These are phyloP conservation scores for Labia minor DNA, from an alignment of 2,888 invertebrate species.

Conservation along the genomic window DNA sequence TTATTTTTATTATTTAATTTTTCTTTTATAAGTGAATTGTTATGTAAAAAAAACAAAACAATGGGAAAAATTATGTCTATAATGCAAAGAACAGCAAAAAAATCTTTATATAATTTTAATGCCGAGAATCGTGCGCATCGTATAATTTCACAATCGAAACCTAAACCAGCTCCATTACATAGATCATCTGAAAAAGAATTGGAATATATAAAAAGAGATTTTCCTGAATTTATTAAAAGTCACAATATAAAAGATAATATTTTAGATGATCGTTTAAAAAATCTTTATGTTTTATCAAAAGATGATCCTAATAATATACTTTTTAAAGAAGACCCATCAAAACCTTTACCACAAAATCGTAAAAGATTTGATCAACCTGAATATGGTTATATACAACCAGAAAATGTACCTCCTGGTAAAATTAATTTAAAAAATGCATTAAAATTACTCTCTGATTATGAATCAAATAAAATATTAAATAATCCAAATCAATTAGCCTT, in stretches of 20 bases:
- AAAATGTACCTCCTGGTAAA: background rate
- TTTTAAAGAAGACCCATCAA: background rate
- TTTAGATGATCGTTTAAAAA: constrained; percentile 54
- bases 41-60: constrained; percentile 21
- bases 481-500: background rate
- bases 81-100: constrained; percentile 30
- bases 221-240: constrained; percentile 51
- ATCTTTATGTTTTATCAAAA: constrained; percentile 60
- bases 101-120: constrained; percentile 52
- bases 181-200: constrained; percentile 50
- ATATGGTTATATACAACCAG: background rate
- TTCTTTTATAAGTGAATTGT: too few relatives aligned
- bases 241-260: constrained; percentile 49
- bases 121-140: constrained; percentile 65
- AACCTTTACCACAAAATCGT: background rate
- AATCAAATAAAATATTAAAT: background rate
- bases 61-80: constrained; percentile 58
- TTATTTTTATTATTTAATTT: too few relatives aligned
- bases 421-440: background rate
- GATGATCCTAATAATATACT: constrained; percentile 32
- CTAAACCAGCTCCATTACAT: constrained; percentile 55
- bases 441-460: background rate
- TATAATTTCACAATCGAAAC: constrained; percentile 54
- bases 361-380: background rate
- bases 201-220: constrained; percentile 49